Evolutionary conservation across 2,888 invertebrate species (phyloP).

Genomic region (Netelia inedita): DNA sequence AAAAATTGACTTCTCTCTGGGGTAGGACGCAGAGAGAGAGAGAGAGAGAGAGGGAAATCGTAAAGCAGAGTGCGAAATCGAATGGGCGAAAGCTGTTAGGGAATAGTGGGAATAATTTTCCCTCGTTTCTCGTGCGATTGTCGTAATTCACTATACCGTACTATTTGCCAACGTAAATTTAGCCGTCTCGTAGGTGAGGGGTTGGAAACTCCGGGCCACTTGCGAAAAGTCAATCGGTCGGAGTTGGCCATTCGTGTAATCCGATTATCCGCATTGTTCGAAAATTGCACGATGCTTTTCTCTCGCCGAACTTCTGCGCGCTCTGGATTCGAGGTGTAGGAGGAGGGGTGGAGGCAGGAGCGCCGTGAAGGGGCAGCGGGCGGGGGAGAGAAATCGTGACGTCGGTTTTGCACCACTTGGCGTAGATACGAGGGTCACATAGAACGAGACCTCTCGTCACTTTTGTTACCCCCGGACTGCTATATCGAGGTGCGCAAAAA

Average conservation of each 20-base stretch:
- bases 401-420: conserved; percentile 6
- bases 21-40: neutral
- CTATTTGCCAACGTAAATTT: neutral
- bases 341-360: neutral
- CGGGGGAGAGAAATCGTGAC: conserved; percentile 3
- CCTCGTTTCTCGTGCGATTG: too few relatives aligned
- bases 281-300: conserved; percentile 34
- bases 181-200: too few relatives aligned
- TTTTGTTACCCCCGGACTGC: neutral
- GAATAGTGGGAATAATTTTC: neutral
- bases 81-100: conserved; percentile 13
- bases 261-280: conserved; percentile 58
- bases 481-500: neutral
- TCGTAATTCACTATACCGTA: neutral
- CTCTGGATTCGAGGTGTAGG: neutral
- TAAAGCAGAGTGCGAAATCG: neutral
- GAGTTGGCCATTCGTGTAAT: conserved; percentile 52
- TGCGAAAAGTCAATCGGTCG: conserved; percentile 54
- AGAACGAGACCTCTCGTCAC: neutral
- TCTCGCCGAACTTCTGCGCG: neutral
- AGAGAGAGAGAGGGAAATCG: neutral
- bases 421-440: neutral
- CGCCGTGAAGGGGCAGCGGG: conserved; percentile 18
- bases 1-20: neutral
- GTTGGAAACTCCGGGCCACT: too few relatives aligned